Conservation (phyloP, 2,797 vertebrate species). For the Pelobates cultripes region DNA sequence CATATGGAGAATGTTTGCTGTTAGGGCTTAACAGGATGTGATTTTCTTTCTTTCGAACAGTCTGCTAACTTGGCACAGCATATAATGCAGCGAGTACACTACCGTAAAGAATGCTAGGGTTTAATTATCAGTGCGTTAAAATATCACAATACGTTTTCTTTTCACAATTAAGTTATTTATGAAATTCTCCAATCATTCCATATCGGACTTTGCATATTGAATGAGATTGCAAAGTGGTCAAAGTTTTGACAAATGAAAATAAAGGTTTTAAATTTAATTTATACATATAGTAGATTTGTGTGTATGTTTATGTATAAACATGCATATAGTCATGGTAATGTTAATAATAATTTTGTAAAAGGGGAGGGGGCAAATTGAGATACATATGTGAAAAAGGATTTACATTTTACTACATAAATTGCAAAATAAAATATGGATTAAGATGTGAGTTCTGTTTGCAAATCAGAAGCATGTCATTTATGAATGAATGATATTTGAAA, state of each 20-base stretch:
- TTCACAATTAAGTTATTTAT: neutral
- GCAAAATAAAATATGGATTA: no score
- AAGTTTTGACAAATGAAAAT: neutral
- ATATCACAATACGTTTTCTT: constrained; percentile 38
- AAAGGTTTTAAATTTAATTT: neutral
- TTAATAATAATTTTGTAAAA: no score
- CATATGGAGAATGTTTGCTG: constrained; percentile 61
- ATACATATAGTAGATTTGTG: neutral
- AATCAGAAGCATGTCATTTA: no score
- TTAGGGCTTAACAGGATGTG: constrained; percentile 57
- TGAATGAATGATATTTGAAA: no score
- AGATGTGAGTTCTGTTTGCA: no score
- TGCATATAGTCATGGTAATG: no score
- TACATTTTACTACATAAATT: no score
- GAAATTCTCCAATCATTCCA: constrained; percentile 58
- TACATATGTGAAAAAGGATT: no score
- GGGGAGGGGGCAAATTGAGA: no score
- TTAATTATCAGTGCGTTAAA: constrained; percentile 29
- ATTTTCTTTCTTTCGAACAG: constrained; percentile 56
- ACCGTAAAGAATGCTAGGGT: constrained; percentile 37
- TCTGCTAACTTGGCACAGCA: constrained; percentile 53
- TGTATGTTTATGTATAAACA: no score
- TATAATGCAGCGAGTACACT: constrained; percentile 17
- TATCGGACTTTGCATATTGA: neutral
- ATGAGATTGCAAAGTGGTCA: neutral